Conservation (phyloP, 2,888 invertebrate genomes). For the Microplitis manilae region DNA sequence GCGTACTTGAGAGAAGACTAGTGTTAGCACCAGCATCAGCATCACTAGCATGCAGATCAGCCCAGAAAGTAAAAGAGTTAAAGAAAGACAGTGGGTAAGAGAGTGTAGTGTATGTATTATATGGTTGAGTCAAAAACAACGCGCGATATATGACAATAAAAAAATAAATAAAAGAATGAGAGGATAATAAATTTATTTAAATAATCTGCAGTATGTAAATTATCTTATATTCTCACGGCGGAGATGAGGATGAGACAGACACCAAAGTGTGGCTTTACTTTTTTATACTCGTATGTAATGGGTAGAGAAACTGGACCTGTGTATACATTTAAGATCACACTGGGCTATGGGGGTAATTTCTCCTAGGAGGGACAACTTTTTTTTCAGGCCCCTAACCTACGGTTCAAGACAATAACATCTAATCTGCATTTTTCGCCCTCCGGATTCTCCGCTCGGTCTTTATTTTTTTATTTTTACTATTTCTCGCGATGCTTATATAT, state of each 20-base stretch:
- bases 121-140: conserved; percentile 62
- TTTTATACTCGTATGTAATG: neutral
- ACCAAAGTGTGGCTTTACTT: conserved; percentile 8
- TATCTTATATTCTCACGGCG: conserved; percentile 67
- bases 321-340: neutral
- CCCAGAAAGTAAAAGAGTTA: neutral
- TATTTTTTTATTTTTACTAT: neutral
- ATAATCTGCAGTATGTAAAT: conserved; percentile 70
- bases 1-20: conserved; percentile 42
- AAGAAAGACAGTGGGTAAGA: conserved; percentile 16
- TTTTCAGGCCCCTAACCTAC: neutral
- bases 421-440: conserved; percentile 11
- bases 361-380: conserved; percentile 8
- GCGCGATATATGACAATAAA: conserved; percentile 61
- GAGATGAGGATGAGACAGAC: conserved; percentile 35
- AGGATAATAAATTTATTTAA: conserved; percentile 61
- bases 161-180: conserved; percentile 45
- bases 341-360: neutral
- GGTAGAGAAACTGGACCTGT: neutral
- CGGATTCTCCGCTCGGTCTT: neutral
- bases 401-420: conserved; percentile 4
- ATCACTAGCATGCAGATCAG: conserved; percentile 14
- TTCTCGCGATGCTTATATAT: neutral
- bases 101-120: conserved; percentile 26
- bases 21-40: conserved; percentile 8